A percentile compares a stretch with the other conserved stretches of the same genome.
phyloP scores from a whole-genome alignment of 2,888 invertebrate genomes.

The Miltochrista miniata region DNA sequence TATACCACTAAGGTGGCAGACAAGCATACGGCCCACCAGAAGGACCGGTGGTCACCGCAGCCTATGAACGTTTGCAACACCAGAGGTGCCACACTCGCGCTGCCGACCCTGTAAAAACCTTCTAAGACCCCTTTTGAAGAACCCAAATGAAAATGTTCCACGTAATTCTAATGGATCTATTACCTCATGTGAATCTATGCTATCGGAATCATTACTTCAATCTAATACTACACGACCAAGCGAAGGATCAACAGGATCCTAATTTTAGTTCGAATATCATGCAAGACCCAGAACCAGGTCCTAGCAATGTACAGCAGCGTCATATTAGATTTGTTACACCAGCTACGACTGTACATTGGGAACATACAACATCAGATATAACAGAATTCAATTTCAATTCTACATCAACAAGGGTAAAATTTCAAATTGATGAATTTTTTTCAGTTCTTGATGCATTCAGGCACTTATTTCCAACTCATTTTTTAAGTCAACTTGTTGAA shows the following conservation, averaged over 20 bases:
- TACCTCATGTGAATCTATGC: background rate
- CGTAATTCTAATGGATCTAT: background rate
- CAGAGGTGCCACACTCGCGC: no score
- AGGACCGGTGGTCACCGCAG: no score
- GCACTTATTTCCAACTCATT: slow-evolving; percentile 1
- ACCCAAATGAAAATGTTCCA: slow-evolving; percentile 2
- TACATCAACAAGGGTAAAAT: slow-evolving; percentile 6
- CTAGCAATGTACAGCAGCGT: slow-evolving; percentile 1
- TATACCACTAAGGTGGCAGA: no score
- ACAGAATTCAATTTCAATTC: slow-evolving; percentile 7
- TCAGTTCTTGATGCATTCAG: background rate
- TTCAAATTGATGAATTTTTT: background rate
- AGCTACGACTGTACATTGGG: slow-evolving; percentile 4
- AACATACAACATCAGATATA: slow-evolving; percentile 4
- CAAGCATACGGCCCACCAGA: no score
- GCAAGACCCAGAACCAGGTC: slow-evolving; percentile 2
- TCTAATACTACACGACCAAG: slow-evolving; percentile 5
- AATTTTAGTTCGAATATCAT: slow-evolving; percentile 1
- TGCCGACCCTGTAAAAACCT: no score
- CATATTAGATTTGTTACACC: slow-evolving; percentile 5
- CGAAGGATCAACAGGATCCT: background rate
- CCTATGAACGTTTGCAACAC: no score
- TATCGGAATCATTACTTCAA: slow-evolving; percentile 2
- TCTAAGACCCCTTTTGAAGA: no score
- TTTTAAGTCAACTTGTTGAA: slow-evolving; percentile 3